phyloP scores from a whole-genome alignment of 2,888 invertebrate species.

The Pediacus dermestoides region DNA sequence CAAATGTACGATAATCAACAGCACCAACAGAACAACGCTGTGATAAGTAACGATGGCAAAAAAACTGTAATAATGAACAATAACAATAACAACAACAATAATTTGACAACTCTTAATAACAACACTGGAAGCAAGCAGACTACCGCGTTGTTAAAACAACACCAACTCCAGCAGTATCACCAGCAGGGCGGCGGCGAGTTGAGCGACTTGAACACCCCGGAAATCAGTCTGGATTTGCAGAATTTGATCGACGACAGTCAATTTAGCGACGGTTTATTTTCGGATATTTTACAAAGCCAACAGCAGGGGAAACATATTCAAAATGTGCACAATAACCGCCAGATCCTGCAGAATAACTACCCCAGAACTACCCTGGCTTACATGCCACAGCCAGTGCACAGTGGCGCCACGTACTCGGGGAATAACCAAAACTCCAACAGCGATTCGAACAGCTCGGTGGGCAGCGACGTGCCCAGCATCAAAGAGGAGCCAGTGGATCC shows the following conservation, averaged over 20 bases:
- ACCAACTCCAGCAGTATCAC: constrained; percentile 68
- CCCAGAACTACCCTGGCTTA: constrained; percentile 77
- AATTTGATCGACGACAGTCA: constrained; percentile 87
- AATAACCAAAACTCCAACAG: constrained; percentile 42
- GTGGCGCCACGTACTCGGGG: constrained; percentile 61
- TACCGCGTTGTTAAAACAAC: constrained; percentile 59
- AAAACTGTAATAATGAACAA: constrained; percentile 51
- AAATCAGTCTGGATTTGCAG: constrained; percentile 88
- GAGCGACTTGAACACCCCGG: constrained; percentile 86
- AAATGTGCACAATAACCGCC: constrained; percentile 46
- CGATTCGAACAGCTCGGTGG: constrained; percentile 48
- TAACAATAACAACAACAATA: constrained; percentile 49
- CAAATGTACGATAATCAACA: constrained; percentile 81
- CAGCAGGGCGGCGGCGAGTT: constrained; percentile 70
- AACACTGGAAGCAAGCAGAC: constrained; percentile 55
- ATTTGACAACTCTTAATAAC: constrained; percentile 50
- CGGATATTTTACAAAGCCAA: constrained; percentile 69
- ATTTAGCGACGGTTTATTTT: constrained; percentile 82
- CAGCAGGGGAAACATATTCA: constrained; percentile 50
- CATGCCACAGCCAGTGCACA: constrained; percentile 90
- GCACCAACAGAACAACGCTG: constrained; percentile 50
- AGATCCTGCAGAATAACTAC: constrained; percentile 53
- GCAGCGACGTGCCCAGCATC: constrained; percentile 70
- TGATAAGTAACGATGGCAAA: constrained; percentile 58
- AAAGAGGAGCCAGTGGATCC: constrained; percentile 86